phyloP scores from a whole-genome alignment of 2,113 vertebrate species.

The Macquaria ambigua region DNA sequence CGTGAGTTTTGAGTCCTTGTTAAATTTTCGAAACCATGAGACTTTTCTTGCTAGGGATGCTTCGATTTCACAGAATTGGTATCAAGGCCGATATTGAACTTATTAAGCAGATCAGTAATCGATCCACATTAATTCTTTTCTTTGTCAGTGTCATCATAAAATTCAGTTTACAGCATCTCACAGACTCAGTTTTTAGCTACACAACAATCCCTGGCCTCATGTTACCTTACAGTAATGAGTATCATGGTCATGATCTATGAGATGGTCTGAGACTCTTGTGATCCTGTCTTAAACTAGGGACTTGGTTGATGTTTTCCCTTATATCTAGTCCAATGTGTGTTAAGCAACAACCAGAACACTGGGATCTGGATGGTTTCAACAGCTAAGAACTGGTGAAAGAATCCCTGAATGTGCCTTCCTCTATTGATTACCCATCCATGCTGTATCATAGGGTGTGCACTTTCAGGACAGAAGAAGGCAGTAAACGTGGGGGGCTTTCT shows the following conservation, averaged over 20 bases:
- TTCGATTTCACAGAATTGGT: background rate
- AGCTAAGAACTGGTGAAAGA: background rate
- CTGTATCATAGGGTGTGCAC: background rate
- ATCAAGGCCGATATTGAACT: accelerated
- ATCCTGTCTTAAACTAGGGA: background rate
- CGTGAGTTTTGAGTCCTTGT: background rate
- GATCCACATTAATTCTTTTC: too few species aligned
- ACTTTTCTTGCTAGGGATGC: background rate
- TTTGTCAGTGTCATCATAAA: too few species aligned
- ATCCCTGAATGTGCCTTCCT: background rate
- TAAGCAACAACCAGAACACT: background rate
- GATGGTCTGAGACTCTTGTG: background rate
- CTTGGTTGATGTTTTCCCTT: background rate
- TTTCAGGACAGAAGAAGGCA: background rate
- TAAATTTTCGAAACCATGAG: background rate
- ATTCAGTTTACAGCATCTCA: too few species aligned
- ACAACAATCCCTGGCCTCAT: too few species aligned
- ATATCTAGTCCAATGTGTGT: background rate
- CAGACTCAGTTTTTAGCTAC: too few species aligned
- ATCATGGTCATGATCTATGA: too few species aligned
- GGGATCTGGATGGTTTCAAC: background rate
- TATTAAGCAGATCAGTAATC: background rate
- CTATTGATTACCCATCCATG: background rate
- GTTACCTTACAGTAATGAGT: too few species aligned
- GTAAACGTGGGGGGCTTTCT: background rate